Conservation (phyloP, 92 coral and sea anemone genomes). For the Isaurus tuberculatus region DNA sequence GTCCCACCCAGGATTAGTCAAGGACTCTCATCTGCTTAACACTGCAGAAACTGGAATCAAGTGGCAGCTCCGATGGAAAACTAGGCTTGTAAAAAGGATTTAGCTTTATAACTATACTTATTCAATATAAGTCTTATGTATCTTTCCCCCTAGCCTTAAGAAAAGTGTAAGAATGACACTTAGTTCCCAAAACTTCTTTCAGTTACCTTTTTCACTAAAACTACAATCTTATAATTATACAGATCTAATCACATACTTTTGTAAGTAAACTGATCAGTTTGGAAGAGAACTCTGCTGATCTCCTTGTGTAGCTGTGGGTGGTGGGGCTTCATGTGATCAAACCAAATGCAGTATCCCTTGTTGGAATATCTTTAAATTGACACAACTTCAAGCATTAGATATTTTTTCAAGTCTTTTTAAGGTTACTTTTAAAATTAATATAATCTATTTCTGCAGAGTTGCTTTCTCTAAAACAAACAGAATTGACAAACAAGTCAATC, state of each 20-base stretch:
- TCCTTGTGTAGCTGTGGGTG: constrained; percentile 80
- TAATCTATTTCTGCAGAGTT: background rate
- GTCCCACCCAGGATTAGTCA: too few species aligned
- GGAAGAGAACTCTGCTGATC: constrained; percentile 85
- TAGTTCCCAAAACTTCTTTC: too few species aligned
- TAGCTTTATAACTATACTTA: too few species aligned
- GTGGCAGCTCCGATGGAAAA: too few species aligned
- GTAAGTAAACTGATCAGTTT: constrained; percentile 76
- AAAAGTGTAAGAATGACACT: too few species aligned
- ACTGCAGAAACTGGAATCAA: too few species aligned
- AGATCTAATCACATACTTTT: constrained; percentile 70
- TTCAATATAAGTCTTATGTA: too few species aligned
- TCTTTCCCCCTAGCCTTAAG: too few species aligned
- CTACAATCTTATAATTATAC: background rate
- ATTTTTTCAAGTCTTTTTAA: background rate
- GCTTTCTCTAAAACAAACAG: background rate
- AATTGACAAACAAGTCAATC: too few species aligned
- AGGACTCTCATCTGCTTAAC: too few species aligned
- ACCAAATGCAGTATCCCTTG: constrained; percentile 90
- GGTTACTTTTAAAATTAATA: background rate
- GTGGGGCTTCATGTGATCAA: constrained; percentile 84
- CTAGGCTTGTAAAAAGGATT: too few species aligned
- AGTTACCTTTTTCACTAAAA: background rate
- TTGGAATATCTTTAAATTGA: constrained; percentile 70
- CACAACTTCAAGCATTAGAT: background rate